Conservation (phyloP, 2,888 invertebrate genomes). For the Colostygia pectinataria region DNA sequence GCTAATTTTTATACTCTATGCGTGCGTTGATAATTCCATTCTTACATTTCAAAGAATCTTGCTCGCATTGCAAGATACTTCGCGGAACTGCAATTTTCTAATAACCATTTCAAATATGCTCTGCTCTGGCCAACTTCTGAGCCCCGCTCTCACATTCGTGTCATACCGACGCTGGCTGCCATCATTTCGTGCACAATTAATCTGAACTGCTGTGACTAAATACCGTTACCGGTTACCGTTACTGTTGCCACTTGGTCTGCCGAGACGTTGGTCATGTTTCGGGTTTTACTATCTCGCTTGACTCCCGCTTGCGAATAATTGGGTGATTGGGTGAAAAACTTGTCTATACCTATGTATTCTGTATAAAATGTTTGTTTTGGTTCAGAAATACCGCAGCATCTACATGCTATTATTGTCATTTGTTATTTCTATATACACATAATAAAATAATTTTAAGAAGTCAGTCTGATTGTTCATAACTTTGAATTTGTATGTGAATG, state of each 20-base stretch:
- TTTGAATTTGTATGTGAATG: too few species aligned
- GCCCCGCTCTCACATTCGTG: constrained; percentile 17
- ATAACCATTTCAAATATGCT: constrained; percentile 17
- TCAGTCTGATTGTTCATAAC: too few species aligned
- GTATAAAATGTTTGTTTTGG: too few species aligned
- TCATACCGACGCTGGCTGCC: constrained; percentile 6
- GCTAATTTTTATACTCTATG: too few species aligned
- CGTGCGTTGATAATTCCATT: background rate
- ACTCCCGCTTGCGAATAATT: background rate
- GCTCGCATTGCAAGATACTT: constrained; percentile 1
- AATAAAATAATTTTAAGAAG: too few species aligned
- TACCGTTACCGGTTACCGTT: constrained; percentile 34
- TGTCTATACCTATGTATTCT: too few species aligned
- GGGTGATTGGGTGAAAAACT: too few species aligned
- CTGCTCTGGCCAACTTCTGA: constrained; percentile 9
- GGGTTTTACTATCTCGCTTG: constrained; percentile 1
- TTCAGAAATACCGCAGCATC: too few species aligned
- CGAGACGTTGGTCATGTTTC: constrained; percentile 18
- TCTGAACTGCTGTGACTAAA: constrained; percentile 23
- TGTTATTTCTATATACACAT: too few species aligned
- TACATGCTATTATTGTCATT: too few species aligned
- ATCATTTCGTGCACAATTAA: constrained; percentile 33
- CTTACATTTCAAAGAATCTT: background rate
- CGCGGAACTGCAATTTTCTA: constrained; percentile 6
- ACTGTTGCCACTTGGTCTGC: constrained; percentile 30